Conservation (phyloP, 1,140 invertebrate genomes). For the Orchestia grillus region DNA sequence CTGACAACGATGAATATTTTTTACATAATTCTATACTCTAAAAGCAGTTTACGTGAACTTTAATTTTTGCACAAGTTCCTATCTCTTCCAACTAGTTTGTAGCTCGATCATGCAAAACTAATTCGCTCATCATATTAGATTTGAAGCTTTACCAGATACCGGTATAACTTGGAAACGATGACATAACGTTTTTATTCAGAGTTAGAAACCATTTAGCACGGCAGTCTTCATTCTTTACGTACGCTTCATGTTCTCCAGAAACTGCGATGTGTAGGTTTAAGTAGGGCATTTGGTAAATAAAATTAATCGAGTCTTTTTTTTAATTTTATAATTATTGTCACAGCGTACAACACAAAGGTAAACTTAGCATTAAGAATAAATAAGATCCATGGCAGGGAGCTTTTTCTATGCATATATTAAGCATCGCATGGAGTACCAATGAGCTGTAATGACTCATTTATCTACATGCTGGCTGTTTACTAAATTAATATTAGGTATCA, state of each 20-base stretch:
- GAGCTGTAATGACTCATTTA: too few species aligned
- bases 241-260: neutral
- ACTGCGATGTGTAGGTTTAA: neutral
- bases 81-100: neutral
- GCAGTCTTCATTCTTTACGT: too few species aligned
- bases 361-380: too few species aligned
- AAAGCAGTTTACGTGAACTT: neutral
- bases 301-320: neutral
- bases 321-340: neutral
- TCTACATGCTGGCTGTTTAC: too few species aligned
- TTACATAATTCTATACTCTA: neutral
- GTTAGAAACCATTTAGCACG: too few species aligned
- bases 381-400: too few species aligned
- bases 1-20: neutral
- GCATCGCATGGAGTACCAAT: too few species aligned
- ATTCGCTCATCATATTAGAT: neutral
- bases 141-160: neutral
- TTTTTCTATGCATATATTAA: too few species aligned
- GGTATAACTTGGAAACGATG: neutral
- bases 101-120: neutral
- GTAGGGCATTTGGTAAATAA: neutral
- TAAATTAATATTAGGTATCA: too few species aligned
- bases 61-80: neutral
- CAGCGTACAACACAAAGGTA: too few species aligned
- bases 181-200: neutral